A percentile compares a stretch with the other conserved stretches of the same genome.
Evolutionary conservation across 92 coral and sea anemone genomes (phyloP).

Genomic region (Palythoa heliodiscus): DNA sequence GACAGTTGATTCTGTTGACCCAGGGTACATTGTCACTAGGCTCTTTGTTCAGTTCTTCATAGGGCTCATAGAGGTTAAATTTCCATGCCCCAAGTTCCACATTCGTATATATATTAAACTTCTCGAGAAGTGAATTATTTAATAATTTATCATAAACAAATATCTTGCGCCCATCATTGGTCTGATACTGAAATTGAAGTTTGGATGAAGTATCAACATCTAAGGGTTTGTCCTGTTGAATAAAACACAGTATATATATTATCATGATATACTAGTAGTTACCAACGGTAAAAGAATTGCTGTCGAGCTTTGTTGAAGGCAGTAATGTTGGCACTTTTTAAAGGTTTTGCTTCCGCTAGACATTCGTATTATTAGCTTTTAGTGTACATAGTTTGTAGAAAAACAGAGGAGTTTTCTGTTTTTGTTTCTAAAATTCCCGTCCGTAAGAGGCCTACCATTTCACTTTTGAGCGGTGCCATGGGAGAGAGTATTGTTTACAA

Average conservation of each 20-base stretch:
- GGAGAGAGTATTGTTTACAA: too few relatives aligned
- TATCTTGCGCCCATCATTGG: conserved; percentile 67
- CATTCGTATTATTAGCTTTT: too few relatives aligned
- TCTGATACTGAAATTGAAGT: conserved; percentile 64
- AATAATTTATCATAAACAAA: conserved; percentile 74
- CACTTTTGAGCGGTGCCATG: too few relatives aligned
- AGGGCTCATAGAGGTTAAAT: conserved; percentile 76
- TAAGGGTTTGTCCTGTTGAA: conserved; percentile 55
- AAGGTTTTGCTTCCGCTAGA: too few relatives aligned
- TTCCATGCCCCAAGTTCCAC: conserved; percentile 84
- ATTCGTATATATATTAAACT: conserved; percentile 53
- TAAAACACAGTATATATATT: neutral
- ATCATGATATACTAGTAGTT: too few relatives aligned
- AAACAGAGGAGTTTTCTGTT: too few relatives aligned
- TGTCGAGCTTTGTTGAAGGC: too few relatives aligned
- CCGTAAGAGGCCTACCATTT: too few relatives aligned
- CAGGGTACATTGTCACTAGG: conserved; percentile 86
- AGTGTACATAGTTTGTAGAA: too few relatives aligned
- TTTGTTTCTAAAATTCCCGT: too few relatives aligned
- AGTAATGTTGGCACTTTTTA: too few relatives aligned
- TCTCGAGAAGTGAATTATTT: conserved; percentile 37
- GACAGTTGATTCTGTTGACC: conserved; percentile 75
- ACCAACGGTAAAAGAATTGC: too few relatives aligned
- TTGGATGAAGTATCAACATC: conserved; percentile 69
- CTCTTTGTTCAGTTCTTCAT: conserved; percentile 74